Evolutionary conservation across 2,888 invertebrate species (phyloP).

Genomic region (Leptopterna dolabrata): DNA sequence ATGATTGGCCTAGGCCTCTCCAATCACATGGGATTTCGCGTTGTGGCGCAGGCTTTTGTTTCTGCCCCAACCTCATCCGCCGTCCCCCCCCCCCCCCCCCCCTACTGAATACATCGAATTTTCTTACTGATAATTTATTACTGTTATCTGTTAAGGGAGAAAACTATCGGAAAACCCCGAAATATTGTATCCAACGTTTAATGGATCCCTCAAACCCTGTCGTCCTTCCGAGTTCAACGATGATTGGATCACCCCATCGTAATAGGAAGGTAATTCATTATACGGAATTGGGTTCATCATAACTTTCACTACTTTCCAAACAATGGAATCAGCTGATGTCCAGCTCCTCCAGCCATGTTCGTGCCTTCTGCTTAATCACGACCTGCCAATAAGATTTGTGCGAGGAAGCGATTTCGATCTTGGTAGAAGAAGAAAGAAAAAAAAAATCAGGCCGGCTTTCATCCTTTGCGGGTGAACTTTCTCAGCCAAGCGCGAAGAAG

Average conservation of each 20-base stretch:
- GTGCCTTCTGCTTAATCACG: neutral
- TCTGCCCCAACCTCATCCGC: too few species aligned
- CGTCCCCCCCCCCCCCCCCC: too few species aligned
- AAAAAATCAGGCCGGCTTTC: neutral
- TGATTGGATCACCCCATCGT: neutral
- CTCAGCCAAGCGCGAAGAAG: neutral
- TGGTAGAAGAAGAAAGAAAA: neutral
- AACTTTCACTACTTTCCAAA: neutral
- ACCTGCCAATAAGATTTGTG: neutral
- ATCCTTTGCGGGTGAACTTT: neutral
- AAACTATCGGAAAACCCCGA: too few species aligned
- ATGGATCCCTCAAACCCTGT: too few species aligned
- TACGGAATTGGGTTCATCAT: neutral
- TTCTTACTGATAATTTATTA: too few species aligned
- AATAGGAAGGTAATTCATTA: neutral
- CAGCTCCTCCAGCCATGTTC: neutral
- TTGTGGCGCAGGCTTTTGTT: too few species aligned
- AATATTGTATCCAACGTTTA: too few species aligned
- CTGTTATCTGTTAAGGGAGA: too few species aligned
- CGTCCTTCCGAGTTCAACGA: neutral
- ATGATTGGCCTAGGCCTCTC: too few species aligned
- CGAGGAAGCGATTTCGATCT: constrained; percentile 2
- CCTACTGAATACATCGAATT: too few species aligned
- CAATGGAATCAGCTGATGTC: neutral
- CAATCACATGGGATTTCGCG: too few species aligned